Conservation (phyloP, 2,888 invertebrate species). For the Agapetus fuscipes region DNA sequence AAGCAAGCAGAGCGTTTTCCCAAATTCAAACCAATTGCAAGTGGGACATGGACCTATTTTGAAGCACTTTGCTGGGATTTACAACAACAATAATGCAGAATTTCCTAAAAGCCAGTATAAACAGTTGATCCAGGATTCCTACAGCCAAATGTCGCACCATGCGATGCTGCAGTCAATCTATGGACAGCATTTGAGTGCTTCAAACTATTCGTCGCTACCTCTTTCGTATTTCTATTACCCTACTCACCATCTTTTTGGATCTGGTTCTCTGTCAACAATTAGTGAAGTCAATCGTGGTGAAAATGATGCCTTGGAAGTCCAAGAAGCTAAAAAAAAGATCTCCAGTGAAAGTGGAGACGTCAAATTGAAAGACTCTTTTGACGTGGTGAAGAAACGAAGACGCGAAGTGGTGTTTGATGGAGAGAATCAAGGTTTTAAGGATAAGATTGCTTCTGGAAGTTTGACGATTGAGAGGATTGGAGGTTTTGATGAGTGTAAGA, state of each 20-base stretch:
- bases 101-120: conserved; percentile 43
- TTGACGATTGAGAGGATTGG: conserved; percentile 9
- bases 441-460: conserved; percentile 25
- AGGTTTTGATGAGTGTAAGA: conserved; percentile 38
- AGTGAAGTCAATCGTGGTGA: conserved; percentile 35
- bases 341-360: conserved; percentile 5
- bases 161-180: conserved; percentile 40
- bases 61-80: conserved; percentile 43
- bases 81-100: conserved; percentile 31
- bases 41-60: conserved; percentile 37
- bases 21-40: conserved; percentile 3
- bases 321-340: conserved; percentile 25
- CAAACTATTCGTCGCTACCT: conserved; percentile 37
- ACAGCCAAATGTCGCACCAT: conserved; percentile 25
- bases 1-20: conserved; percentile 5
- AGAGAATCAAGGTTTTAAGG: conserved; percentile 23
- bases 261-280: conserved; percentile 27
- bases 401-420: conserved; percentile 8
- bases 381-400: conserved; percentile 15
- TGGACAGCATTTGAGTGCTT: conserved; percentile 37
- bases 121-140: conserved; percentile 38
- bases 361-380: conserved; percentile 7
- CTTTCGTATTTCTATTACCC: conserved; percentile 44
- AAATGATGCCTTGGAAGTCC: conserved; percentile 28
- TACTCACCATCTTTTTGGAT: conserved; percentile 30